Base-by-base conservation (phyloP, 2,888 invertebrate species). In the Dryadula phaetusa region DNA sequence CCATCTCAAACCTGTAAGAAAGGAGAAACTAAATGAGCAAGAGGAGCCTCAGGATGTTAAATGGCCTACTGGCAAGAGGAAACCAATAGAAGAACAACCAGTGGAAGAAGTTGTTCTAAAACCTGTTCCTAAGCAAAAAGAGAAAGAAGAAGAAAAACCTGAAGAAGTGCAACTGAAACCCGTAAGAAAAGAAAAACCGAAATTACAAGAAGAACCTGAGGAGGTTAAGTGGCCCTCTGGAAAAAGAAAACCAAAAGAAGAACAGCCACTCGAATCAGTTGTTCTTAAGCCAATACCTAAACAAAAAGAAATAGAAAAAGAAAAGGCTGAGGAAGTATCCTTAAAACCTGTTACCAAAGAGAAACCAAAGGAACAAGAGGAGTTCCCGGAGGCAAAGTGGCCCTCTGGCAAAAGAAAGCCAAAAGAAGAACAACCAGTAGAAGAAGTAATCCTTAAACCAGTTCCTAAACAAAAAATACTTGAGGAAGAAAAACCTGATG, bases 91-190 rank as follows among this genome's bases (percentile, higher is more conserved):
- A 76, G 80, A 70, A 73, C 83, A 72, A 73, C 81, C 84, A 18
- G 46, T 74, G 6, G 84, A 87, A 74, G 80, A 85, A 70, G 81
- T 85, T 7, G 72, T 82, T 18, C 75, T 87, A 3, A 83, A 82
- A 70, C 88, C 92, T 0, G 79, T 88, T 72, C 83, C 71, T 72
- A 91, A 76, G 72, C 75, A 81, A 64, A 74, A 74, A 37, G 72
- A 32, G 4, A 2, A 10, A 8, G 52, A 73, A 2, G 82, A 81
- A 62, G 63, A 64, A 53, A 65, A 70, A 18, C 64, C 71, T 62
- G 70, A 79, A 1, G 62, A 70, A 71, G 86, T 92, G 69, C 82
- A 90, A 3, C 82, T 85, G 74, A 92, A 87, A 80, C 78, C 87
- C 67, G 60, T 76, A n/a, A n/a, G n/a, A n/a, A n/a, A n/a, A n/a